These are phyloP conservation scores for Sebastes nivosus DNA, from an alignment of 2,797 vertebrate species.

Conservation along the genomic window DNA sequence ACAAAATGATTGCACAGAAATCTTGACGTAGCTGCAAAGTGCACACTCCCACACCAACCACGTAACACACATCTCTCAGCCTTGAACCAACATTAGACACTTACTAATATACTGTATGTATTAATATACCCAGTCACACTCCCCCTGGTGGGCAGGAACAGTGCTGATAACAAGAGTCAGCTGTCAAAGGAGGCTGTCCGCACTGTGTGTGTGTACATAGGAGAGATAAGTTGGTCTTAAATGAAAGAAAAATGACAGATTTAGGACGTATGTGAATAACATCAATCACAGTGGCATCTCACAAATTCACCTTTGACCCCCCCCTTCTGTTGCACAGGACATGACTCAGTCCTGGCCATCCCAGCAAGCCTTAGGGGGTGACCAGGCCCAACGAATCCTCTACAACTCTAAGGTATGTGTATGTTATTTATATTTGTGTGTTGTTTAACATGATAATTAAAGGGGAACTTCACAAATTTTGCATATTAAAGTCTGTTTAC, in stretches of 20 bases:
- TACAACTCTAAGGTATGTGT: conserved; percentile 88
- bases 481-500: not conserved
- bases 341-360: conserved; percentile 95
- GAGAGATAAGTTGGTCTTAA: not conserved
- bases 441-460: conserved; percentile 1
- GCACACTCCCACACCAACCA: not conserved
- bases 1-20: not conserved
- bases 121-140: conserved; percentile 7
- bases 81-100: not conserved
- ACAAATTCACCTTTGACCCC: conserved; percentile 59
- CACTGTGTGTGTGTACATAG: not conserved
- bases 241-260: conserved; percentile 23
- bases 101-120: not conserved
- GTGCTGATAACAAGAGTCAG: conserved; percentile 21
- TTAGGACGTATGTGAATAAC: conserved; percentile 23
- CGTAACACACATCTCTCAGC: conserved; percentile 2
- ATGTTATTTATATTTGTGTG: not conserved
- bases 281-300: conserved; percentile 43
- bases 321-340: conserved; percentile 81
- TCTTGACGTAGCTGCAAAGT: not conserved
- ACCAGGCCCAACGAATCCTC: conserved; percentile 86
- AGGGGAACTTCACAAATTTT: not conserved
- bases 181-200: conserved; percentile 3
- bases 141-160: conserved; percentile 48
- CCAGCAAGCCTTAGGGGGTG: conserved; percentile 88